A percentile compares a stretch with the other conserved stretches of the same genome.
Evolutionary conservation across 2,113 vertebrate genomes (phyloP).

Genomic region (Clarias gariepinus): DNA sequence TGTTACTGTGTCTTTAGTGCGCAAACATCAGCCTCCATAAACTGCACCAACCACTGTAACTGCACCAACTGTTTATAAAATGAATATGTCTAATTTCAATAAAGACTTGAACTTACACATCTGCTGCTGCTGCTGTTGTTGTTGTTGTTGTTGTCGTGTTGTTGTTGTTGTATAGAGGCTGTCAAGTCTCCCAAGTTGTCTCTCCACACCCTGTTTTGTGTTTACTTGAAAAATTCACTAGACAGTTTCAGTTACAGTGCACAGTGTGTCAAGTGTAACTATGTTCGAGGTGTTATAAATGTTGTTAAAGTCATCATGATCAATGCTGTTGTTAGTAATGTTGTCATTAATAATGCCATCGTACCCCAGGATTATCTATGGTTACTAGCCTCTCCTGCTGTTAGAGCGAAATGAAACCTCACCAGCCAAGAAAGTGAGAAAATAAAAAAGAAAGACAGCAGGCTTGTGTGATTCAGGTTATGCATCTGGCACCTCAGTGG

Average conservation of each 20-base stretch:
- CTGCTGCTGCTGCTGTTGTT: too few relatives aligned
- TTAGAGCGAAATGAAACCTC: neutral
- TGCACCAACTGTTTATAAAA: too few relatives aligned
- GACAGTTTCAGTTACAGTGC: neutral
- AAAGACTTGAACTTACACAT: neutral
- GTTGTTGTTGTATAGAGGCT: neutral
- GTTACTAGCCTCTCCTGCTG: neutral
- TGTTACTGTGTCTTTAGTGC: too few relatives aligned
- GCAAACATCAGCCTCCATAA: too few relatives aligned
- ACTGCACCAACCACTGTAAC: too few relatives aligned
- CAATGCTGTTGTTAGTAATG: neutral
- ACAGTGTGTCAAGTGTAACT: neutral
- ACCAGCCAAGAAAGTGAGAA: neutral
- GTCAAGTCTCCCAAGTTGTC: neutral
- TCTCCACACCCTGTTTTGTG: neutral
- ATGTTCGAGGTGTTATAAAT: neutral
- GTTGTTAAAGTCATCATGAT: neutral
- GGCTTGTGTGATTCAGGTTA: neutral
- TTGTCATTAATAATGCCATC: neutral
- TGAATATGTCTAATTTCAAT: neutral
- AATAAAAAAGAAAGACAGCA: neutral
- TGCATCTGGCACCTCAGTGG: neutral
- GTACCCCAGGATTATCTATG: neutral
- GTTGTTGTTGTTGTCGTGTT: too few relatives aligned
- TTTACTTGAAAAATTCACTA: neutral